Conservation (phyloP, 1,140 invertebrate species). For the Nebria ingens region DNA sequence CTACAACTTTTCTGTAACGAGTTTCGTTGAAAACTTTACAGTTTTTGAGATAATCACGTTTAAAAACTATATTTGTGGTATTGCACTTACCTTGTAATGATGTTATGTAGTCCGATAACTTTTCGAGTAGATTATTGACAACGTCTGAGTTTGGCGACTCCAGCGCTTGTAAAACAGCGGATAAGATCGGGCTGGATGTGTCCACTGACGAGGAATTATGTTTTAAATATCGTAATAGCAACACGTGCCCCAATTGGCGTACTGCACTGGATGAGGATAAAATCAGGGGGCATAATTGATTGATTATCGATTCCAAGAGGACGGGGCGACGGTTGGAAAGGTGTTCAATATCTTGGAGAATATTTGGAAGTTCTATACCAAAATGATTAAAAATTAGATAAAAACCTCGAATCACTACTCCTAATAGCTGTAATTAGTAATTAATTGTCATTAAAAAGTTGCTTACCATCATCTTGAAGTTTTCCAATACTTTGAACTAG, state of each 20-base stretch:
- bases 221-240: conserved; percentile 54
- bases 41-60: not conserved
- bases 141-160: conserved; percentile 68
- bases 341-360: conserved; percentile 56
- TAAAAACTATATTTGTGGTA: conserved; percentile 14
- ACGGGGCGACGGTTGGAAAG: conserved; percentile 54
- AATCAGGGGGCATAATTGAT: conserved; percentile 49
- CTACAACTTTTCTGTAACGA: no score
- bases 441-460: conserved; percentile 17
- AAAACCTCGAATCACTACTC: conserved; percentile 18
- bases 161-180: conserved; percentile 68
- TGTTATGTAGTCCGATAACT: conserved; percentile 70
- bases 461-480: conserved; percentile 37
- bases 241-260: conserved; percentile 49
- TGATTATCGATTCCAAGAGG: conserved; percentile 53
- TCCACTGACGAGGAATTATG: conserved; percentile 46
- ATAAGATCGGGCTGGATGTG: conserved; percentile 25
- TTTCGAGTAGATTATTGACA: conserved; percentile 65
- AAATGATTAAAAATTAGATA: conserved; percentile 24
- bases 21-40: no score
- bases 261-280: conserved; percentile 51
- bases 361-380: conserved; percentile 29
- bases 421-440: conserved; percentile 2
- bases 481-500: conserved; percentile 36
- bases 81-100: conserved; percentile 57